phyloP scores from a whole-genome alignment of 2,888 invertebrate genomes.

The Tiliacea citrago region DNA sequence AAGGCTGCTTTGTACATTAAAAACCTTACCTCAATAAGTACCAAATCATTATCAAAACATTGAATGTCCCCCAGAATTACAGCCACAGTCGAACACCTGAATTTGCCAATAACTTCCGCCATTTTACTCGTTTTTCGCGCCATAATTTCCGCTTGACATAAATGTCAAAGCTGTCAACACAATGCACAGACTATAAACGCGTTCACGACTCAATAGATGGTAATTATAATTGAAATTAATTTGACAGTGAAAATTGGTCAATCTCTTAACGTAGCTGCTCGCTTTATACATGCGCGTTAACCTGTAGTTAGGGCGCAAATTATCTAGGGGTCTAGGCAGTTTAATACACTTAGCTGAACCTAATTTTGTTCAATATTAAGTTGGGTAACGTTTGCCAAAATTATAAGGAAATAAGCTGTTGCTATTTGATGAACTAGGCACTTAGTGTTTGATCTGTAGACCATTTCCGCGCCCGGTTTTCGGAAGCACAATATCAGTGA shows the following conservation, averaged over 20 bases:
- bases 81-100: conserved; percentile 34
- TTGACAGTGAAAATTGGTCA: conserved; percentile 81
- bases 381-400: neutral
- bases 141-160: conserved; percentile 56
- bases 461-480: neutral
- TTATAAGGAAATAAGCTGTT: neutral
- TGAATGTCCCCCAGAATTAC: conserved; percentile 15
- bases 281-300: conserved; percentile 60
- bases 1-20: neutral
- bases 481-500: conserved; percentile 3
- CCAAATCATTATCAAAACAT: conserved; percentile 8
- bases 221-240: conserved; percentile 74
- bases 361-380: conserved; percentile 3
- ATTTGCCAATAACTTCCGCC: conserved; percentile 52
- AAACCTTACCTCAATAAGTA: conserved; percentile 2
- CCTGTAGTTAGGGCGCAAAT: conserved; percentile 62
- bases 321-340: conserved; percentile 54
- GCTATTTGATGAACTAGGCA: neutral
- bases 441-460: conserved; percentile 1
- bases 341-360: neutral
- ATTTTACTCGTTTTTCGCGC: conserved; percentile 34
- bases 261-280: conserved; percentile 71
- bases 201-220: conserved; percentile 55
- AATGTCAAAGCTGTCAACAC: conserved; percentile 51
- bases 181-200: conserved; percentile 62